These are phyloP conservation scores for Pseudomugil tenellus DNA, from an alignment of 2,797 vertebrate species.

Conservation along the genomic window DNA sequence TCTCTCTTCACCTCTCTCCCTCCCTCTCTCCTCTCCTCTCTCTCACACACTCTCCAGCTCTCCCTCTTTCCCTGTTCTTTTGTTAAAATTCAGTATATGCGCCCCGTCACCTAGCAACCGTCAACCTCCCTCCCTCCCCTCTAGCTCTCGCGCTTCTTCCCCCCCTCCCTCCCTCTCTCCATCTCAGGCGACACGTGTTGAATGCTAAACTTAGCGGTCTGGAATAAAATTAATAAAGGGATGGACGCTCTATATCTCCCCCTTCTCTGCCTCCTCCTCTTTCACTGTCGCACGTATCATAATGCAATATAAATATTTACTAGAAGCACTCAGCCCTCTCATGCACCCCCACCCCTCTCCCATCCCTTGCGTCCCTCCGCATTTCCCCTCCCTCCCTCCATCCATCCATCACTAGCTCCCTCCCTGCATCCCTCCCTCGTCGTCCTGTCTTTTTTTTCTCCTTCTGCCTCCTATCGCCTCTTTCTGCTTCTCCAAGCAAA, in stretches of 20 bases:
- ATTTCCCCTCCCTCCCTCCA: slow-evolving; percentile 33
- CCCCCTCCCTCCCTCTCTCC: slow-evolving; percentile 71
- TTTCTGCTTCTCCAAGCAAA: slow-evolving; percentile 84
- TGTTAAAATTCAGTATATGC: slow-evolving; percentile 92
- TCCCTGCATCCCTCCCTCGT: slow-evolving; percentile 57
- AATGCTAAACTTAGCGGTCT: slow-evolving; percentile 90
- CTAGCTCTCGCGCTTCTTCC: slow-evolving; percentile 58
- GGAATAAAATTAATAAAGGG: slow-evolving; percentile 86
- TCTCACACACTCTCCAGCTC: slow-evolving; percentile 69
- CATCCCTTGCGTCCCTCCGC: slow-evolving; percentile 45
- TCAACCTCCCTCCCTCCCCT: slow-evolving; percentile 83
- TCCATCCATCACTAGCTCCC: slow-evolving; percentile 43
- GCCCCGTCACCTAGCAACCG: slow-evolving; percentile 88
- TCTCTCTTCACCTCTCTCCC: slow-evolving; percentile 74
- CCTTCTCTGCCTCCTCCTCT: slow-evolving; percentile 46
- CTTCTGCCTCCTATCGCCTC: slow-evolving; percentile 74
- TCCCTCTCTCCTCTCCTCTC: slow-evolving; percentile 70
- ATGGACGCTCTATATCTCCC: slow-evolving; percentile 73
- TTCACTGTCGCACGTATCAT: slow-evolving; percentile 78
- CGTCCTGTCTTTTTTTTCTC: slow-evolving; percentile 53
- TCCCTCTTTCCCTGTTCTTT: slow-evolving; percentile 85
- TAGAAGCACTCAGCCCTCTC: slow-evolving; percentile 82
- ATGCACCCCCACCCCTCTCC: slow-evolving; percentile 42
- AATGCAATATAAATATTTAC: slow-evolving; percentile 90
- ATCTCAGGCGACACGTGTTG: slow-evolving; percentile 89